These are phyloP conservation scores for Euleptes europaea DNA, from an alignment of 2,113 vertebrate species.

Conservation along the genomic window DNA sequence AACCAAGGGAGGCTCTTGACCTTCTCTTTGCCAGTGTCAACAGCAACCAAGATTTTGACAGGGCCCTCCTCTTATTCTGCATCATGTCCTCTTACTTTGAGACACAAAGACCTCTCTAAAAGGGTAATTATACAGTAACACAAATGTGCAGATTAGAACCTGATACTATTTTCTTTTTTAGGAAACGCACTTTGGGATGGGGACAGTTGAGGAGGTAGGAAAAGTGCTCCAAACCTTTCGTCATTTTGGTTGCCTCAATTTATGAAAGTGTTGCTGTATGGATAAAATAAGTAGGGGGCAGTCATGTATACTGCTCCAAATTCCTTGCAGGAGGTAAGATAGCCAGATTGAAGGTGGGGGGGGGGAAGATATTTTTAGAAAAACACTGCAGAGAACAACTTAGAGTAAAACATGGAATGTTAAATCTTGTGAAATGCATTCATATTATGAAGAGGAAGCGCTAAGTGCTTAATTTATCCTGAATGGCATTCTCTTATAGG, in stretches of 20 bases:
- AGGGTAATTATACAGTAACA: not conserved
- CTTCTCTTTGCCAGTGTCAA: not conserved
- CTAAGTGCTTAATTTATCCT: slow-evolving; percentile 3
- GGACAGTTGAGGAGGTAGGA: too few relatives aligned
- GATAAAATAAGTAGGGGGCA: too few relatives aligned
- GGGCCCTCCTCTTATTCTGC: not conserved
- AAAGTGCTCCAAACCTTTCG: too few relatives aligned
- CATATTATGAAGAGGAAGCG: not conserved
- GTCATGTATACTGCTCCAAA: too few relatives aligned
- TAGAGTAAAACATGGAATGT: not conserved
- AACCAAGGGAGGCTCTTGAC: not conserved
- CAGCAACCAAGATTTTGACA: not conserved
- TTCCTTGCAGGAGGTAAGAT: not conserved
- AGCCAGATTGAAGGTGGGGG: not conserved
- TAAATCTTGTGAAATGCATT: not conserved
- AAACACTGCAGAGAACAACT: not conserved
- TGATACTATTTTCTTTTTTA: too few relatives aligned
- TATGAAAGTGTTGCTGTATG: too few relatives aligned
- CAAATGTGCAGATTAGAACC: too few relatives aligned
- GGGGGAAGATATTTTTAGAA: not conserved
- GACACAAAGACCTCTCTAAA: not conserved
- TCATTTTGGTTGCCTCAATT: too few relatives aligned
- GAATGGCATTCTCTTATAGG: not conserved
- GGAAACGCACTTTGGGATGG: too few relatives aligned
- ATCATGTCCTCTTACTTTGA: not conserved